Evolutionary conservation across 2,797 vertebrate species (phyloP).

Genomic region (Falco biarmicus): DNA sequence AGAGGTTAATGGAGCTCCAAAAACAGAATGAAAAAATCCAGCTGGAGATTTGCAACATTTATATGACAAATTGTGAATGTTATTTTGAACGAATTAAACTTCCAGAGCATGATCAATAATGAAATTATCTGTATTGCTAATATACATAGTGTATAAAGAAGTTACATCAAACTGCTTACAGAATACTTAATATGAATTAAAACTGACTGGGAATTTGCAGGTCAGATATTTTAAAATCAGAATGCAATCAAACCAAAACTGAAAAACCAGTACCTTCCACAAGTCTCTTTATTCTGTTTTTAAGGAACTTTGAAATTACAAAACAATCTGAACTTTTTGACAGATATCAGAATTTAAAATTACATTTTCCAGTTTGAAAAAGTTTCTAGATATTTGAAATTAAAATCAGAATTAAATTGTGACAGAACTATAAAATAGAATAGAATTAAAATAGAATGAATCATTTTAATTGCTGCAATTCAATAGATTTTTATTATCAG

Average conservation of each 20-base stretch:
- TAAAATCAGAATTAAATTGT: background rate
- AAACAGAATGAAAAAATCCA: background rate
- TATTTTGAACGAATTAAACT: background rate
- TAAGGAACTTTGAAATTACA: background rate
- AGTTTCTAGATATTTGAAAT: background rate
- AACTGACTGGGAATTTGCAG: background rate
- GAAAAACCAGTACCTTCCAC: background rate
- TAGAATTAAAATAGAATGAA: background rate
- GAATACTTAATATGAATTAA: background rate
- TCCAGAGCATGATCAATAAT: background rate
- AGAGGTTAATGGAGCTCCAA: background rate
- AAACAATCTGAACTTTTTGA: background rate
- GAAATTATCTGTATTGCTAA: background rate
- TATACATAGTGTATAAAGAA: background rate
- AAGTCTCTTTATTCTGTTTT: background rate
- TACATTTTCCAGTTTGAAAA: background rate
- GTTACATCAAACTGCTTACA: background rate
- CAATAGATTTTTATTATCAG: background rate
- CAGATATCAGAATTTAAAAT: background rate
- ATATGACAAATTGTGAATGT: background rate
- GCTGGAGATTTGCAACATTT: background rate
- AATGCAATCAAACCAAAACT: background rate
- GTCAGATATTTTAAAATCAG: background rate
- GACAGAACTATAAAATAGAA: background rate
- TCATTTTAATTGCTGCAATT: background rate